Percentiles rank a stretch among this genome's conserved stretches.
Evolutionary conservation across 2,113 vertebrate species (phyloP).

Genomic region (Caranx ignobilis): DNA sequence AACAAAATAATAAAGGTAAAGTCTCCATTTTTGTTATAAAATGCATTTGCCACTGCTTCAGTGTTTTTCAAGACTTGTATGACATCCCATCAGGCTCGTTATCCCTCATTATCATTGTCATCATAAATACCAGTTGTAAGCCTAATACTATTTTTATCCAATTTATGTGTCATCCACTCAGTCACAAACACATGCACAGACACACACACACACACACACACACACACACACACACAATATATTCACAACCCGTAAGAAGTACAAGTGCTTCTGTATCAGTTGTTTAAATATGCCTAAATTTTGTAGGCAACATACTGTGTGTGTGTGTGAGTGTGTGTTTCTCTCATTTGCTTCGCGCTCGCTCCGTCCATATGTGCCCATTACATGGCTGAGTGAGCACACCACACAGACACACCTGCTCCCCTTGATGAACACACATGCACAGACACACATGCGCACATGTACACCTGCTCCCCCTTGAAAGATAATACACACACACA

Average conservation of each 20-base stretch:
- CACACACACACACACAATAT: background rate
- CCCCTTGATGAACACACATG: background rate
- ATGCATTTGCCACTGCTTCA: constrained; percentile 31
- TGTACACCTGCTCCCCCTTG: constrained; percentile 8
- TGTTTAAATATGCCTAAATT: constrained; percentile 4
- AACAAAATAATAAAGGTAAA: background rate
- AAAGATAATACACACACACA: constrained; percentile 5
- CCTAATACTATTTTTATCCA: constrained; percentile 60
- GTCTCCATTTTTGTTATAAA: constrained; percentile 1
- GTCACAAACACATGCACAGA: constrained; percentile 11
- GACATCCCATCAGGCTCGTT: constrained; percentile 46
- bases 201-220: constrained; percentile 4
- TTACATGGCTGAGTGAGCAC: constrained; percentile 64
- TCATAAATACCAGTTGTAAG: constrained; percentile 51
- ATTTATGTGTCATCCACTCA: constrained; percentile 52
- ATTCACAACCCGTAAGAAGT: background rate
- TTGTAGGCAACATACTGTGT: background rate
- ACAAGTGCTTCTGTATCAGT: background rate
- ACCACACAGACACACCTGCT: constrained; percentile 54
- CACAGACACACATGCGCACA: background rate
- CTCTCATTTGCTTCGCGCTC: constrained; percentile 47
- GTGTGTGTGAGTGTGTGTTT: constrained; percentile 20
- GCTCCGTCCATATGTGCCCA: constrained; percentile 57
- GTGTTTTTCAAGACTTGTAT: constrained; percentile 16
- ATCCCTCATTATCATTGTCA: constrained; percentile 53